Percentiles rank a stretch among this genome's conserved stretches.
phyloP scores from a whole-genome alignment of 2,113 vertebrate species.

The Vombatus ursinus region DNA sequence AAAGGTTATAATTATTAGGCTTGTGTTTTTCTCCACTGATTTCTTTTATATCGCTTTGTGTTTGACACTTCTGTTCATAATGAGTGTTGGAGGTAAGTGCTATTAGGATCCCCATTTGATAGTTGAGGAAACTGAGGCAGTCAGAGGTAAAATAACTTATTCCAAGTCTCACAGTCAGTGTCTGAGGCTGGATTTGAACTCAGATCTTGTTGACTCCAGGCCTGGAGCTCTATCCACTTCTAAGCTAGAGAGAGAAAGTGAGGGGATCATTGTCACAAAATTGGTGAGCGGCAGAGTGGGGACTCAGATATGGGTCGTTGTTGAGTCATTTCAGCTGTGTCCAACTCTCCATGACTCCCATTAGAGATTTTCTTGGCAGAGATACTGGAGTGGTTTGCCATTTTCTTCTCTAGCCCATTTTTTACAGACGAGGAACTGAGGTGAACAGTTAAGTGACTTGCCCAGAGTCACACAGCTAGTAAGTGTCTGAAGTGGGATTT shows the following conservation, averaged over 20 bases:
- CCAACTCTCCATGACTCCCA: too few relatives aligned
- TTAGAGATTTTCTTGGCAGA: too few relatives aligned
- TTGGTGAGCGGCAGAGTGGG: background rate
- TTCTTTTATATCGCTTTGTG: background rate
- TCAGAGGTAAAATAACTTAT: background rate
- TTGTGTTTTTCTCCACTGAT: background rate
- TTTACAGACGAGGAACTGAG: too few relatives aligned
- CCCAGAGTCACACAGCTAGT: too few relatives aligned
- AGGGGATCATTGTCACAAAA: background rate
- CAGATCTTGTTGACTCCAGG: background rate
- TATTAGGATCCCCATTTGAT: background rate
- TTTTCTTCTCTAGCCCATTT: too few relatives aligned
- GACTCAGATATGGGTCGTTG: background rate
- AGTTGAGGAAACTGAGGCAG: background rate
- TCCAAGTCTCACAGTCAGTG: background rate
- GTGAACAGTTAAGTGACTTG: too few relatives aligned
- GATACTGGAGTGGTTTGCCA: too few relatives aligned
- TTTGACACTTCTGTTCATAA: background rate
- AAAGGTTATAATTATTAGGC: background rate
- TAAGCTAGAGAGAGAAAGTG: background rate
- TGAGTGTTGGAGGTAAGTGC: background rate
- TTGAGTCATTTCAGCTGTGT: background rate
- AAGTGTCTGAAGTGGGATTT: too few relatives aligned
- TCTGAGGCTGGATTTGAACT: background rate
- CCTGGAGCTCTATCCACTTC: background rate